These are phyloP conservation scores for Dastarcus helophoroides DNA, from an alignment of 2,888 invertebrate genomes.

Conservation along the genomic window DNA sequence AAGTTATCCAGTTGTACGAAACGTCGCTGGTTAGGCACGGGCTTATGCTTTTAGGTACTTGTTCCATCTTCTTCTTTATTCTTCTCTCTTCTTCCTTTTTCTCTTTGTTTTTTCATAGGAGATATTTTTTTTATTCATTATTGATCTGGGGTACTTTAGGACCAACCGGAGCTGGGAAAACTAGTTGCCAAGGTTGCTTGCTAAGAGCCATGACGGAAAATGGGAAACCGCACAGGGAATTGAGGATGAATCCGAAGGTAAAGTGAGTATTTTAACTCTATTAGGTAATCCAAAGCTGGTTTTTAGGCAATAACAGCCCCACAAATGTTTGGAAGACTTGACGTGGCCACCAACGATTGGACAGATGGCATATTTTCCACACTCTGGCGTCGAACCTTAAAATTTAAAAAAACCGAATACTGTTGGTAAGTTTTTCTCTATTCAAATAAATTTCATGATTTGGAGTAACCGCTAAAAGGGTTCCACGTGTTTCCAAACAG, in stretches of 20 bases:
- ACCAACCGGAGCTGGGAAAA: constrained; percentile 80
- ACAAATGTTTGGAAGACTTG: constrained; percentile 83
- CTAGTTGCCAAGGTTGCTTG: constrained; percentile 65
- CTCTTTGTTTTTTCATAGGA: no score
- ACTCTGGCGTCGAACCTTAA: constrained; percentile 72
- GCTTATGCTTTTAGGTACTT: constrained; percentile 60
- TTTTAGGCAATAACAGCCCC: constrained; percentile 74
- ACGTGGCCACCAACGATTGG: constrained; percentile 89
- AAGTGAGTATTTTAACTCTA: constrained; percentile 1
- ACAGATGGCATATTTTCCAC: constrained; percentile 92
- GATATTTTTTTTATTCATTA: no score
- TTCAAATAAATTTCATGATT: no score
- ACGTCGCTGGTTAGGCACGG: constrained; percentile 81
- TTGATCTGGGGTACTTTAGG: no score
- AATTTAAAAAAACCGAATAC: constrained; percentile 59
- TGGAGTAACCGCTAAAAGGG: no score
- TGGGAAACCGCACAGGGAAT: constrained; percentile 68
- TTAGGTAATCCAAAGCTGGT: neutral
- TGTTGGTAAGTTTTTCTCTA: constrained; percentile 49
- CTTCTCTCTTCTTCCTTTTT: neutral
- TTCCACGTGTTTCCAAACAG: no score
- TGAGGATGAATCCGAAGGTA: constrained; percentile 85
- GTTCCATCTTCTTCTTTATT: neutral
- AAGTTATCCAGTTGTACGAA: constrained; percentile 74
- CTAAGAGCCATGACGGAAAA: constrained; percentile 69